Evolutionary conservation across 37 sponge, comb jelly and placozoan species (phyloP).

Genomic region (Oopsacas minuta): DNA sequence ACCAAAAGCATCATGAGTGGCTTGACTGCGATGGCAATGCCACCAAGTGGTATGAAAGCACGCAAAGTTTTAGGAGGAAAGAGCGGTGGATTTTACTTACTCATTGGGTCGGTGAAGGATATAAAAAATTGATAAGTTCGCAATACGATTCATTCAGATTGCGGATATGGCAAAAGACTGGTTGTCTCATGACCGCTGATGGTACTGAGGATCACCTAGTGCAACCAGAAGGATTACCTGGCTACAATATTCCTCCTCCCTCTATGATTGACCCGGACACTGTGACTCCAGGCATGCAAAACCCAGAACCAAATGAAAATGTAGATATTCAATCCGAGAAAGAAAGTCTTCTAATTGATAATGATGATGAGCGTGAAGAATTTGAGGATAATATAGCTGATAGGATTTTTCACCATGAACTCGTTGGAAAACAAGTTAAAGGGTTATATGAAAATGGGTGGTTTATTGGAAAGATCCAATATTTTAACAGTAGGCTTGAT

Average conservation of each 20-base stretch:
- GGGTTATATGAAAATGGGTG: neutral
- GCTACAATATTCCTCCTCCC: neutral
- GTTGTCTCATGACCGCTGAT: neutral
- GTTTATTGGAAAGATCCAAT: neutral
- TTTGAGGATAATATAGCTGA: neutral
- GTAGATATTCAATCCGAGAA: neutral
- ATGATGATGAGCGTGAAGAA: neutral
- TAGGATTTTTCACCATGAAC: neutral
- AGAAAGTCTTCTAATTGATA: neutral
- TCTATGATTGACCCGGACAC: neutral
- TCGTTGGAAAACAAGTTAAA: neutral
- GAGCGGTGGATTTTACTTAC: neutral
- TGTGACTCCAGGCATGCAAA: neutral
- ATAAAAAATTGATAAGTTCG: neutral
- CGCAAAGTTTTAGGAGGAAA: neutral
- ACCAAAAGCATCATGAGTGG: neutral
- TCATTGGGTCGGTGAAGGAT: neutral
- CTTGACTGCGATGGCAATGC: neutral
- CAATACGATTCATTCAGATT: neutral
- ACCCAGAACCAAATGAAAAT: neutral
- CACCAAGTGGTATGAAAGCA: neutral
- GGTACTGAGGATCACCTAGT: neutral
- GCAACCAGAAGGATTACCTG: neutral
- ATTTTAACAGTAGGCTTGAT: neutral
- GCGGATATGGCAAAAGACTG: neutral